Conservation (phyloP, 2,797 vertebrate species). For the Schizothorax lantsangensis region DNA sequence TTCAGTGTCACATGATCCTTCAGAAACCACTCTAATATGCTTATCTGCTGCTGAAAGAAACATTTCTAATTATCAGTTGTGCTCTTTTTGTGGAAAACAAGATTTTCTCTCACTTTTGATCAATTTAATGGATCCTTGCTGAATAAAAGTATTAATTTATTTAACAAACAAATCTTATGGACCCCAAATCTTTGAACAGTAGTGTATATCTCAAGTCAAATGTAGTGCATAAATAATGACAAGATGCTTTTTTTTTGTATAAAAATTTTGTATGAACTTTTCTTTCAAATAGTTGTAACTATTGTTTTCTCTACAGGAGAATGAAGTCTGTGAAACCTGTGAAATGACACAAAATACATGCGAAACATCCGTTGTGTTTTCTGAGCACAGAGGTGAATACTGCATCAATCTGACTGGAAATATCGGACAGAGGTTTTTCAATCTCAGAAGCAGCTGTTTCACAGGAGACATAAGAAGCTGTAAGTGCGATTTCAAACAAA, state of each 20-base stretch:
- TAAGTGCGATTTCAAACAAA: slow-evolving; percentile 14
- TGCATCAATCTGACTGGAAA: slow-evolving; percentile 40
- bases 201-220: background rate
- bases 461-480: background rate
- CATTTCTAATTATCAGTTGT: background rate
- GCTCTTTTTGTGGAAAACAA: background rate
- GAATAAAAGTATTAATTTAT: background rate
- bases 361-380: background rate
- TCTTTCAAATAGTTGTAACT: background rate
- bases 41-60: background rate
- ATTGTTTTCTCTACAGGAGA: background rate
- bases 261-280: background rate
- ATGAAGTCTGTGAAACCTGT: background rate
- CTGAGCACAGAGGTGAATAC: slow-evolving; percentile 42
- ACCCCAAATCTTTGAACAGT: background rate
- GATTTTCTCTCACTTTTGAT: background rate
- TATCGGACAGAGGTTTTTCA: background rate
- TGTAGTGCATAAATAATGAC: background rate
- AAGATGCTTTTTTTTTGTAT: no score
- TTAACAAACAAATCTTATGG: background rate
- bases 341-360: fast-evolving
- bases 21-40: background rate
- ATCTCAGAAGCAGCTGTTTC: background rate
- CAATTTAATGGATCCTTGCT: background rate
- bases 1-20: background rate